Base-by-base conservation (phyloP, 2,888 invertebrate genomes). In the Sminthurinus aureus region DNA sequence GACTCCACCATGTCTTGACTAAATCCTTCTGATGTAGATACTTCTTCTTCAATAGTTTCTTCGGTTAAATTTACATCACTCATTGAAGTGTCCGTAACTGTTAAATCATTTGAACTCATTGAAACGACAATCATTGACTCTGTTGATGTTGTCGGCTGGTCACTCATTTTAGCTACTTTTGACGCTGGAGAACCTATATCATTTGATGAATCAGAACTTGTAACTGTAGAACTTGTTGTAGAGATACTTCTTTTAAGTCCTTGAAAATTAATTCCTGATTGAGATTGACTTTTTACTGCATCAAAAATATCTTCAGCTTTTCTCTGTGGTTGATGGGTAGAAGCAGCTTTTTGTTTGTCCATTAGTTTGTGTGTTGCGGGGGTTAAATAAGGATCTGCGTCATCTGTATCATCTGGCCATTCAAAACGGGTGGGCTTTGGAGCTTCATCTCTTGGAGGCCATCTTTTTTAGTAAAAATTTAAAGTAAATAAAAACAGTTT, bases 351-450 rank as follows among this genome's bases (percentile, higher is more conserved):
- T 82, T 58, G 86, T 79, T 64, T 50, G 20, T 88, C 87, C 85
- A 87, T 86, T 22, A 86, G 24, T 0, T 85, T 80, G 64, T 85
- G 86, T 77, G 85, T 84, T 3, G 84, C 85, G 51, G 86, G 73
- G 93, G 87, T 93, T 93, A 87, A 93, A 93, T 89, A 94, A 15
- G 77, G 76, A 71, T 95, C 18, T 91, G 92, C 83, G 91, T 92
- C 80, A 85, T 93, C 93, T 89, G 94, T 94, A 38, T 94, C 92
- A 78, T 94, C 94, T 0, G 95, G 94, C 90, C 94, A 92, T 90
- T 95, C 95, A 90, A 93, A 93, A 86, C 93, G 89, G 0, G 93
- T 93, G 26, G 93, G 93, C 84, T 92, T 92, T 0, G 93, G 92
- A 13, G 91, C 90, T 79, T 91, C 91, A 87, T 92, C 92, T 66